Percentiles rank a stretch among this genome's conserved stretches.
Evolutionary conservation across 2,888 invertebrate genomes (phyloP).

Genomic region (Drepana falcataria): DNA sequence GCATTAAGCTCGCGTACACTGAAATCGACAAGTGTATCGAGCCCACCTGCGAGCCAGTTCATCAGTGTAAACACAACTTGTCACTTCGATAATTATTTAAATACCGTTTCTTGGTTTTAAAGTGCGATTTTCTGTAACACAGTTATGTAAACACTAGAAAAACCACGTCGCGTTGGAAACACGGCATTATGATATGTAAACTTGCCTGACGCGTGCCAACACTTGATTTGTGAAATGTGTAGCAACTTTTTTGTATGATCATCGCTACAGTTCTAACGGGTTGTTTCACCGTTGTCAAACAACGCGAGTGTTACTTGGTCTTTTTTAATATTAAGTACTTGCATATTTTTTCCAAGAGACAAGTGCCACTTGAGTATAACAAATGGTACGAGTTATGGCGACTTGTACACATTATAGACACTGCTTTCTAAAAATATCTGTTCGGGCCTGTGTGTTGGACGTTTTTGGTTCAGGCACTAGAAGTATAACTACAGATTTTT

Average conservation of each 20-base stretch:
- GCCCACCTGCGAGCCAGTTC: constrained; percentile 44
- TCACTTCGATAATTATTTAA: constrained; percentile 56
- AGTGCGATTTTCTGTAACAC: constrained; percentile 53
- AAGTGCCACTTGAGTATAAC: neutral
- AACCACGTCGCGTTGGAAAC: constrained; percentile 41
- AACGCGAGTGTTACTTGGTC: neutral
- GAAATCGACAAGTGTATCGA: constrained; percentile 23
- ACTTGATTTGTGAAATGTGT: constrained; percentile 7
- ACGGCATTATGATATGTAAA: constrained; percentile 41
- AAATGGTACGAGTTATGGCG: neutral
- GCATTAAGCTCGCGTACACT: constrained; percentile 12
- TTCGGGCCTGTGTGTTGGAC: too few relatives aligned
- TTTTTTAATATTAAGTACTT: neutral
- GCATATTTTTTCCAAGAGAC: neutral
- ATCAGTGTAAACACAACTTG: constrained; percentile 51
- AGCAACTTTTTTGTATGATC: constrained; percentile 13
- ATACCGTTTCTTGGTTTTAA: constrained; percentile 52
- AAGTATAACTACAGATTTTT: too few relatives aligned
- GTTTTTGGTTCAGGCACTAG: too few relatives aligned
- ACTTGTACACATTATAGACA: neutral
- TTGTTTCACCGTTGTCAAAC: constrained; percentile 23
- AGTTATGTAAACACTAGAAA: constrained; percentile 58
- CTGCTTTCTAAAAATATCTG: too few relatives aligned
- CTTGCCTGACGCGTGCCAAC: constrained; percentile 27
- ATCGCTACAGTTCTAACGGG: constrained; percentile 18